These are phyloP conservation scores for Diplodus puntazzo DNA, from an alignment of 2,797 vertebrate species.

Conservation along the genomic window DNA sequence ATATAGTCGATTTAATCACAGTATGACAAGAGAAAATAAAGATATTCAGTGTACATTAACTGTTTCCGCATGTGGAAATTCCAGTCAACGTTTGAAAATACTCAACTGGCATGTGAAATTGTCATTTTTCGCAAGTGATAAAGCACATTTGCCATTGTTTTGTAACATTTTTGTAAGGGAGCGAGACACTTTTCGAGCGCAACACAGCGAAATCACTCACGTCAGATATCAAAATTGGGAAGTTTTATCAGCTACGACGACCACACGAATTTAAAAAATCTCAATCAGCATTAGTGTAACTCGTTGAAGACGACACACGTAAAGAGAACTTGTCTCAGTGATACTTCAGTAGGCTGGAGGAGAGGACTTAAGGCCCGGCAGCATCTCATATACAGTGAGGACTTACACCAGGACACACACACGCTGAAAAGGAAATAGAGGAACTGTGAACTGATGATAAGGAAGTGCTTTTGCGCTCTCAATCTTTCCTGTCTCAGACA, in stretches of 20 bases:
- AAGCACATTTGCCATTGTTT: too few species aligned
- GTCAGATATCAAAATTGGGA: neutral
- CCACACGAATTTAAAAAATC: neutral
- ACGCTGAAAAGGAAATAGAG: conserved; percentile 51
- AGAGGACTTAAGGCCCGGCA: conserved; percentile 8
- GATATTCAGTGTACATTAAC: neutral
- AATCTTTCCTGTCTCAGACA: conserved; percentile 64
- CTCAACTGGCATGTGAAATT: too few species aligned
- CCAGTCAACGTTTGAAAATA: too few species aligned
- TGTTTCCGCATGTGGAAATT: neutral
- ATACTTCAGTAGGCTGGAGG: neutral
- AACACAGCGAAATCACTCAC: neutral
- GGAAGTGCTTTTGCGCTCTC: conserved; percentile 71
- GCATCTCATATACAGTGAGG: conserved; percentile 33
- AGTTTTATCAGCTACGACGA: neutral
- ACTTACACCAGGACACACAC: conserved; percentile 23
- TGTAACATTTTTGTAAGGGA: too few species aligned
- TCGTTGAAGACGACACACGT: conserved; percentile 12
- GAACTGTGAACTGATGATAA: conserved; percentile 77
- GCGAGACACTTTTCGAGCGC: neutral
- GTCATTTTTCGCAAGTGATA: too few species aligned
- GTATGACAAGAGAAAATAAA: neutral
- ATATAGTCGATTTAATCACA: neutral
- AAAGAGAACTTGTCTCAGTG: conserved; percentile 8
- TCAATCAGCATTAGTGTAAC: neutral